phyloP scores from a whole-genome alignment of 2,888 invertebrate species.

The Ophion obscuratus region DNA sequence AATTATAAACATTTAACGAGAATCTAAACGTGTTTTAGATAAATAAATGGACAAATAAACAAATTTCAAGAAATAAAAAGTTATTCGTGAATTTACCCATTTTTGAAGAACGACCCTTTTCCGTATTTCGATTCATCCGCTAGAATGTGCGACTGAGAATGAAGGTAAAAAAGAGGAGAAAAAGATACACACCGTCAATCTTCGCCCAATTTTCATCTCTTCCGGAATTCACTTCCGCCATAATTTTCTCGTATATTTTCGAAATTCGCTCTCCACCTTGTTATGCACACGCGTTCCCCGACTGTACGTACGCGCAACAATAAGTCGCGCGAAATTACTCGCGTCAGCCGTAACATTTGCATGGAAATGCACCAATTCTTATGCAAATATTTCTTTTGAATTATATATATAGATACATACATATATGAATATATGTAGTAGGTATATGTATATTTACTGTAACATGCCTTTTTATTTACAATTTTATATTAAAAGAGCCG shows the following conservation, averaged over 20 bases:
- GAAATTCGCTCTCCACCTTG: constrained; percentile 16
- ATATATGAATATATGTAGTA: too few relatives aligned
- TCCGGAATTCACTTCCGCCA: constrained; percentile 57
- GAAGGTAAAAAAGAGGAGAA: neutral
- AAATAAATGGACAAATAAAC: too few relatives aligned
- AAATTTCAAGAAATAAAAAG: too few relatives aligned
- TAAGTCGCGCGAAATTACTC: constrained; percentile 56
- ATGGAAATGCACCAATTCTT: constrained; percentile 56
- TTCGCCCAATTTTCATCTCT: constrained; percentile 41
- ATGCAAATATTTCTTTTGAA: constrained; percentile 56
- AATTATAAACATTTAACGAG: too few relatives aligned
- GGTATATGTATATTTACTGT: neutral
- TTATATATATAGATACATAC: constrained; percentile 2
- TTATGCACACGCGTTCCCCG: constrained; percentile 11
- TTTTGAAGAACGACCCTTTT: too few relatives aligned
- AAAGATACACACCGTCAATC: neutral
- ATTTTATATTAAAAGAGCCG: constrained; percentile 40
- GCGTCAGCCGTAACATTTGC: constrained; percentile 51
- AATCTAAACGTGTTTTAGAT: too few relatives aligned
- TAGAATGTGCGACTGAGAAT: neutral
- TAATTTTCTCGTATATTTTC: constrained; percentile 44
- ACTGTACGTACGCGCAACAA: constrained; percentile 20
- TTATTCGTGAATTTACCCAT: too few relatives aligned
- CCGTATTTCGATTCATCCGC: too few relatives aligned
- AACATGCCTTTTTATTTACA: constrained; percentile 17